Evolutionary conservation across 1,140 invertebrate genomes (phyloP).

Genomic region (Nephotettix cincticeps): DNA sequence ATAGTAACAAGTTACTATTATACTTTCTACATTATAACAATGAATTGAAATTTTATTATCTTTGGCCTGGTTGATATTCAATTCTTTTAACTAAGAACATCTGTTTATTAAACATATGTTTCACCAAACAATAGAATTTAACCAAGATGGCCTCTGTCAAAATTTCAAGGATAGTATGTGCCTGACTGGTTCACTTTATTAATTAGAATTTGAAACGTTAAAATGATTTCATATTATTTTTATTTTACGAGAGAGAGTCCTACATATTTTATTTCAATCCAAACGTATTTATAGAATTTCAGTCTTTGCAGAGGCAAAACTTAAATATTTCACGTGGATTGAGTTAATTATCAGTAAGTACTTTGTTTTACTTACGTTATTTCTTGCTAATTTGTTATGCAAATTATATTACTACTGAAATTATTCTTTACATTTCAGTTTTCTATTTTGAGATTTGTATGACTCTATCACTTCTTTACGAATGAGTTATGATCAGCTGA

Average conservation of each 20-base stretch:
- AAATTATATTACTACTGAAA: too few relatives aligned
- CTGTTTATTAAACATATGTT: slow-evolving; percentile 31
- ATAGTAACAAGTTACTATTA: too few relatives aligned
- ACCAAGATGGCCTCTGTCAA: slow-evolving; percentile 28
- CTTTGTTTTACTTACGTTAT: background rate
- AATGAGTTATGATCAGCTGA: background rate
- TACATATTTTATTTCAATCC: background rate
- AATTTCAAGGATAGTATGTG: slow-evolving; percentile 25
- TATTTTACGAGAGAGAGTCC: background rate
- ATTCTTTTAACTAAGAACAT: slow-evolving; percentile 19
- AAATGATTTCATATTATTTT: background rate
- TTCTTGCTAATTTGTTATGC: background rate
- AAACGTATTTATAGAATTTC: background rate
- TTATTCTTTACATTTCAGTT: too few relatives aligned
- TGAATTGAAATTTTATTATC: too few relatives aligned
- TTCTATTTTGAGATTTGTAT: too few relatives aligned
- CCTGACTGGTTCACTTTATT: slow-evolving; percentile 15
- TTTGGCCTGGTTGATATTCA: too few relatives aligned
- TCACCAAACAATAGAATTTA: slow-evolving; percentile 23
- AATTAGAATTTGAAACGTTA: background rate
- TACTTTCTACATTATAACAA: too few relatives aligned
- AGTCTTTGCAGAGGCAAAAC: background rate
- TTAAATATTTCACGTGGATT: slow-evolving; percentile 6
- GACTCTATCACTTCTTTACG: background rate
- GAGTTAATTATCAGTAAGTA: background rate